These are phyloP conservation scores for Arnoldichthys spilopterus DNA, from an alignment of 2,797 vertebrate genomes.

Conservation along the genomic window DNA sequence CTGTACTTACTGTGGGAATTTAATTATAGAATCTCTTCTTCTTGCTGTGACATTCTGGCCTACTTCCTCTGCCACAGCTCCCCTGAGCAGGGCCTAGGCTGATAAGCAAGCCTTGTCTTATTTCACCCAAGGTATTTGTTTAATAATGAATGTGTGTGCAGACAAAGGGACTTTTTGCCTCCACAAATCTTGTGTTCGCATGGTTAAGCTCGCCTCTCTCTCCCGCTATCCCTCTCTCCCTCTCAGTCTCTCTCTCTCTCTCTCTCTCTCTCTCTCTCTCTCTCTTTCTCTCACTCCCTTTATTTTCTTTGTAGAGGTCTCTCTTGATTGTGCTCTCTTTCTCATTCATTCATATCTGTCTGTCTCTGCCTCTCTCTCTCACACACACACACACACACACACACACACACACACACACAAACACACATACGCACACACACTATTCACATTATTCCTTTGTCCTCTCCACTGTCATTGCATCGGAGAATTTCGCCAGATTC, in stretches of 20 bases:
- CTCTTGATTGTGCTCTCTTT: not conserved
- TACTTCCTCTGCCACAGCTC: conserved; percentile 57
- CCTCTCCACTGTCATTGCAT: conserved; percentile 22
- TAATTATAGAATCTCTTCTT: conserved; percentile 63
- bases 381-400: not conserved
- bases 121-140: conserved; percentile 66
- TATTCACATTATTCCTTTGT: conserved; percentile 26
- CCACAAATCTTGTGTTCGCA: conserved; percentile 35
- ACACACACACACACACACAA: not conserved
- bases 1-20: conserved; percentile 64
- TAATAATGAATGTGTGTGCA: conserved; percentile 69
- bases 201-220: not conserved
- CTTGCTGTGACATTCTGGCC: conserved; percentile 53
- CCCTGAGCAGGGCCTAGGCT: conserved; percentile 54
- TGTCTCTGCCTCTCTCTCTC: not conserved
- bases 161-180: conserved; percentile 57
- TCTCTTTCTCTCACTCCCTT: conserved; percentile 15
- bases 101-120: conserved; percentile 67
- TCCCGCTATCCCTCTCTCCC: conserved; percentile 11
- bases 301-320: too few species aligned
- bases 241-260: conserved; percentile 21
- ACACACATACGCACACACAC: not conserved
- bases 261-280: conserved; percentile 3
- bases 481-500: conserved; percentile 28
- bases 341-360: not conserved